phyloP scores from a whole-genome alignment of 2,888 invertebrate species.

The Andrena bicolor region DNA sequence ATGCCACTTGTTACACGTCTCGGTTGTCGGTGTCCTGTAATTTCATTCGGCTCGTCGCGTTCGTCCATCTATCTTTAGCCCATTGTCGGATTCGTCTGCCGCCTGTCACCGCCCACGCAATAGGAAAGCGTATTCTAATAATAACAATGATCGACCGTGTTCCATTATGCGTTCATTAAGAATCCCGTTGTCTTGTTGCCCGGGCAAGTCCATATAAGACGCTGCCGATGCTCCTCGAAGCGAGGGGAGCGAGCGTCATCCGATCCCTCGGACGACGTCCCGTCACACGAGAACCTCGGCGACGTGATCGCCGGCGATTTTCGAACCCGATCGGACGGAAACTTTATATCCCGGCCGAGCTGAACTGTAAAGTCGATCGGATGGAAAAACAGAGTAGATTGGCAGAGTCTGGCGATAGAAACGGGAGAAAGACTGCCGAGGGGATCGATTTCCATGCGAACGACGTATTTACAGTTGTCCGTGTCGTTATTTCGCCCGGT shows the following conservation, averaged over 20 bases:
- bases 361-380: slow-evolving; percentile 5
- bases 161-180: slow-evolving; percentile 6
- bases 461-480: slow-evolving; percentile 23
- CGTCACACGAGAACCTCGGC: not conserved
- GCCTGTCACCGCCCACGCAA: slow-evolving; percentile 6
- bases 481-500: slow-evolving; percentile 50
- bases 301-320: not conserved
- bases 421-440: too few relatives aligned
- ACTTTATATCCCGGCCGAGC: not conserved
- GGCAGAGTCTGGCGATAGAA: not conserved
- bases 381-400: slow-evolving; percentile 1
- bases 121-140: not conserved
- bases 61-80: not conserved
- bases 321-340: slow-evolving; percentile 5
- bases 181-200: too few relatives aligned
- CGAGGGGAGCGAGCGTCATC: not conserved
- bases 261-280: not conserved
- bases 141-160: slow-evolving; percentile 1
- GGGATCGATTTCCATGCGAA: slow-evolving; percentile 24
- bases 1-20: slow-evolving; percentile 4
- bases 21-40: slow-evolving; percentile 5
- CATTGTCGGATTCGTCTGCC: slow-evolving; percentile 7
- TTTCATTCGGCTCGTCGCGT: not conserved
- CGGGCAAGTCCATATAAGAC: not conserved
- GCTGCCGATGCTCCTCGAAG: not conserved